phyloP scores from a whole-genome alignment of 2,888 invertebrate genomes.

The Alentia gelatinosa region DNA sequence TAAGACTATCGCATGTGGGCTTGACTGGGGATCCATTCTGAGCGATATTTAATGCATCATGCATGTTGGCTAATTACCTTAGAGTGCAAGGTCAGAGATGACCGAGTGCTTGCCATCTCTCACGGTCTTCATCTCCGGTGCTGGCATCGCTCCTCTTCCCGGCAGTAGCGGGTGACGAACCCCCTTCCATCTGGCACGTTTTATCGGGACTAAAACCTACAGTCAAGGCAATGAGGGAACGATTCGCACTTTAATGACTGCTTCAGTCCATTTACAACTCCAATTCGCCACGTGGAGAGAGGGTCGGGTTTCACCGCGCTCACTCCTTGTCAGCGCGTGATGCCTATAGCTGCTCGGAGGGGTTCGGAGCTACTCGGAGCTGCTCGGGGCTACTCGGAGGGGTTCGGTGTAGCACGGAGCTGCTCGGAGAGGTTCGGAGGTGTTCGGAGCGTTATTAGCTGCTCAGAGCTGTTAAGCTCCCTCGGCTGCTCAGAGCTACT shows the following conservation, averaged over 20 bases:
- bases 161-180: too few relatives aligned
- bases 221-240: neutral
- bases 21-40: neutral
- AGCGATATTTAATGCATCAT: conserved; percentile 27
- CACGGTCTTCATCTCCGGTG: neutral
- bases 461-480: too few relatives aligned
- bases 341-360: too few relatives aligned
- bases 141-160: too few relatives aligned
- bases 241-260: neutral
- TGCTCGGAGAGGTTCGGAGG: too few relatives aligned
- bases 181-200: neutral
- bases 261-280: neutral
- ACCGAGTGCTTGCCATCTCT: neutral
- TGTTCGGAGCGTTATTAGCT: too few relatives aligned
- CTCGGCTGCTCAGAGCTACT: too few relatives aligned
- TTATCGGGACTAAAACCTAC: neutral
- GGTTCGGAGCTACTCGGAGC: too few relatives aligned
- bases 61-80: conserved; percentile 24
- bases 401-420: too few relatives aligned
- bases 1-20: neutral
- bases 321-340: too few relatives aligned
- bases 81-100: neutral
- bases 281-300: neutral
- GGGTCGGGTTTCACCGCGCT: too few relatives aligned
- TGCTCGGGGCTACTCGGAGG: too few relatives aligned